Evolutionary conservation across 2,797 vertebrate species (phyloP).

Genomic region (Xerus rutilus): DNA sequence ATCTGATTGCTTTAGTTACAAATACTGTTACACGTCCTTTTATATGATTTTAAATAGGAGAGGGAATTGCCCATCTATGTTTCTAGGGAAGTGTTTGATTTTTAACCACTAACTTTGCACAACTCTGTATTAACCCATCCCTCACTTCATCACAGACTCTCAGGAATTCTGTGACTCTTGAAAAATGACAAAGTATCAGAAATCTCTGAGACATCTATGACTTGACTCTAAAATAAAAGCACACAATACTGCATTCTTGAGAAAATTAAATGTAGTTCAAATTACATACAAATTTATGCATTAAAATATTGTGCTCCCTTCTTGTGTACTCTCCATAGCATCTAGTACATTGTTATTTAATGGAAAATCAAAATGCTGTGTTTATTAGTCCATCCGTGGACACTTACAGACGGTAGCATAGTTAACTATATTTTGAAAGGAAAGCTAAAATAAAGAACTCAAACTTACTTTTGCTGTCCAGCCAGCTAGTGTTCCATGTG

Average conservation of each 20-base stretch:
- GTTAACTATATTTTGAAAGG: background rate
- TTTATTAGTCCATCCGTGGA: background rate
- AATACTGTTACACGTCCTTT: background rate
- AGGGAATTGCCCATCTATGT: background rate
- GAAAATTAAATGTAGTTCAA: background rate
- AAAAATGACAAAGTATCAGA: background rate
- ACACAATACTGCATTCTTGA: background rate
- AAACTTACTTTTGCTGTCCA: slow-evolving; percentile 10
- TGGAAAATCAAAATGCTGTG: background rate
- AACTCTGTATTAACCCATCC: slow-evolving; percentile 7
- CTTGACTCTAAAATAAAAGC: slow-evolving; percentile 14
- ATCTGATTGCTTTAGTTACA: background rate
- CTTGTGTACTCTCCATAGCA: background rate
- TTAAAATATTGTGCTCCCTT: background rate
- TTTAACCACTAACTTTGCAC: slow-evolving; percentile 26
- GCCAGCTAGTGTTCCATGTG: background rate
- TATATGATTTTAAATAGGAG: background rate
- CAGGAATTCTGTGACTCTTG: background rate
- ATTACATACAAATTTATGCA: background rate
- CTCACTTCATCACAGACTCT: background rate
- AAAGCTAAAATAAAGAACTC: background rate
- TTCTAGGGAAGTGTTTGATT: background rate
- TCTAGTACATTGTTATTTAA: background rate
- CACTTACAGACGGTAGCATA: background rate
- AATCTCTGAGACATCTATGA: background rate